Conservation (phyloP, 2,797 vertebrate species). For the Chanos chanos region DNA sequence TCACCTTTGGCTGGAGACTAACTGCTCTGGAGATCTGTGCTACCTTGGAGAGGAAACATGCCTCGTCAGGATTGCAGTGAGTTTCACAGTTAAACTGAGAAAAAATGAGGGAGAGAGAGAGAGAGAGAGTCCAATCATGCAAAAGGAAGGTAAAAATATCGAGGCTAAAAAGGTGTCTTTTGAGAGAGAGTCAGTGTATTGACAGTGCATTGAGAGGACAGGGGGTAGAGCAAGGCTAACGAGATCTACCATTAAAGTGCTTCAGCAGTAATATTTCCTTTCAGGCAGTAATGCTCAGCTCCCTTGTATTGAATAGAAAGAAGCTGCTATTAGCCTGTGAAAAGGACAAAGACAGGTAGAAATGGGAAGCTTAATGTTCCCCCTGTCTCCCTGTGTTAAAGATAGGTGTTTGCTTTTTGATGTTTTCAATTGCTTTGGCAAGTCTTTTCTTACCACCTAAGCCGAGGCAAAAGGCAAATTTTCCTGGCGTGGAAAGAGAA, state of each 20-base stretch:
- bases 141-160: neutral
- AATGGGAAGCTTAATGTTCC: slow-evolving; percentile 13
- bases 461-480: slow-evolving; percentile 20
- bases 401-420: slow-evolving; percentile 1
- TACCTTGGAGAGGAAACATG: slow-evolving; percentile 96
- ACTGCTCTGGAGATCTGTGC: slow-evolving; percentile 94
- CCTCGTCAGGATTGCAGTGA: slow-evolving; percentile 91
- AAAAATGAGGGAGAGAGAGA: neutral
- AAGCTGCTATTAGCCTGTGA: slow-evolving; percentile 45
- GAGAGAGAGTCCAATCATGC: neutral
- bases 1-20: slow-evolving; percentile 96
- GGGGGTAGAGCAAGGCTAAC: neutral
- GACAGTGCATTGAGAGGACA: neutral
- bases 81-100: slow-evolving; percentile 50
- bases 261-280: slow-evolving; percentile 22
- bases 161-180: neutral
- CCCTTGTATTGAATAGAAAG: neutral
- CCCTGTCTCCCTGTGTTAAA: slow-evolving; percentile 33
- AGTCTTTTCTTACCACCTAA: slow-evolving; percentile 28
- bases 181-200: neutral
- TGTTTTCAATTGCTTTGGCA: slow-evolving; percentile 25
- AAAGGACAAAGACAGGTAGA: slow-evolving; percentile 31
- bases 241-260: slow-evolving; percentile 19
- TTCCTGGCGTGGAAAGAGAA: slow-evolving; percentile 8
- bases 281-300: slow-evolving; percentile 31